These are phyloP conservation scores for Sylvilagus floridanus DNA, from an alignment of 2,797 vertebrate genomes.

Conservation along the genomic window DNA sequence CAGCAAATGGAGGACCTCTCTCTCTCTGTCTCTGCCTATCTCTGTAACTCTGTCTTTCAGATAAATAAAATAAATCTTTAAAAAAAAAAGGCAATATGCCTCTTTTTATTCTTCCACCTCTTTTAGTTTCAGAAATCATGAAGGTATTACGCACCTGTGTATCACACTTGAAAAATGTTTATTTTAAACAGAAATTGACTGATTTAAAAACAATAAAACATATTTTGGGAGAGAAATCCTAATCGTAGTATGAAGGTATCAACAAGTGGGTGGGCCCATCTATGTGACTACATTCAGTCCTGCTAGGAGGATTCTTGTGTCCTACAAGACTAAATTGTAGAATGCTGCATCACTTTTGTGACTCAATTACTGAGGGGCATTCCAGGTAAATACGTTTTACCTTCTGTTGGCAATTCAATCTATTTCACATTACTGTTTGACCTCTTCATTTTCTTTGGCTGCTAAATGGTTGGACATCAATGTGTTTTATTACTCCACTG, in stretches of 20 bases:
- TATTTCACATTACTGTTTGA: slow-evolving; percentile 46
- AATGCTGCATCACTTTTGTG: neutral
- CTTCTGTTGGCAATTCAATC: slow-evolving; percentile 9
- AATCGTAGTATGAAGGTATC: neutral
- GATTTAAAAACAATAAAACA: neutral
- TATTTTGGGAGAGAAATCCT: neutral
- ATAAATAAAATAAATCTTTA: too few relatives aligned
- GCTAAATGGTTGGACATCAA: neutral
- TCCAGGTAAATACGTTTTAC: slow-evolving; percentile 40
- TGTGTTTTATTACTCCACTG: slow-evolving; percentile 50
- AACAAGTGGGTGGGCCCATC: neutral
- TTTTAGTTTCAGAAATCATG: neutral
- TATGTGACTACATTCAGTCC: too few relatives aligned
- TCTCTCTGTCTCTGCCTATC: too few relatives aligned
- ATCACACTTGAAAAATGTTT: neutral
- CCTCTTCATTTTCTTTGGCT: slow-evolving; percentile 3
- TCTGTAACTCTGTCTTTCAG: too few relatives aligned
- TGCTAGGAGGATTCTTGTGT: neutral
- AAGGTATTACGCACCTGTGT: neutral
- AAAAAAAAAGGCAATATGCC: neutral
- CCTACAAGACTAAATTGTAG: neutral
- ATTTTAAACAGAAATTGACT: neutral
- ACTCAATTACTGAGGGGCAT: neutral
- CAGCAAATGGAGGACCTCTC: too few relatives aligned
- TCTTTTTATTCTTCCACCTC: neutral